Base-by-base conservation (phyloP, 2,888 invertebrate genomes). In the Litoditis marina region DNA sequence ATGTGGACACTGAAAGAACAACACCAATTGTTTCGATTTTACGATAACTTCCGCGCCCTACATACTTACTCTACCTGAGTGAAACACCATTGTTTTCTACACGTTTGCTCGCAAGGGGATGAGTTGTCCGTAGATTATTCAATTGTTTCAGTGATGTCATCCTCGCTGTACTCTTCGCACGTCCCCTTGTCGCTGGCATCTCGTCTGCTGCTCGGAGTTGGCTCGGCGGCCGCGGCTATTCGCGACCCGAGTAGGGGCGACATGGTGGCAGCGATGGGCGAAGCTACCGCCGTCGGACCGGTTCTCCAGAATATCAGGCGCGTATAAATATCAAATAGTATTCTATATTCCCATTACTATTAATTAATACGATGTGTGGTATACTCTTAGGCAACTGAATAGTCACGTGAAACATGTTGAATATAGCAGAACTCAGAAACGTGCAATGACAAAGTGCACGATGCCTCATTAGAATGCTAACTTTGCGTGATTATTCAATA, bases 251-350 rank as follows among this genome's bases (percentile, higher is more conserved):
- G 53, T 53, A 36, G 72, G 51, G 72, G 72, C 6, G 88, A 96
- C 83, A 92, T 94, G 92, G 91, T 96, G 74, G 93, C 94, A 27
- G 91, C 92, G 71, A 87, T 94, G 74, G 94, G 93, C 0, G 95
- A 96, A 86, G 91, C 92, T 0, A 92, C 94, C 11, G 94, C 89
- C 49, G 91, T 95, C 85, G 86, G 47, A 28, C 73, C 78, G 7
- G 59, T 80, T 13, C 66, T 80, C n/a, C 65, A 73, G 59, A 74
- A 78, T 57, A 72, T 80, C 28, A 61, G 76, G 57, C 25, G 11
- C 25, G 22, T 19, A n/a, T n/a, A n/a, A n/a, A n/a, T n/a, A n/a
- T n/a, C 39, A 36, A 36, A 36, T 36, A 16, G 1, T 36, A 36
- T 16, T 11, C n/a, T 36, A 36, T 16, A 36, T 16, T n/a, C n/a